Conservation (phyloP, 2,797 vertebrate species). For the Oceanodroma leucorhoa region DNA sequence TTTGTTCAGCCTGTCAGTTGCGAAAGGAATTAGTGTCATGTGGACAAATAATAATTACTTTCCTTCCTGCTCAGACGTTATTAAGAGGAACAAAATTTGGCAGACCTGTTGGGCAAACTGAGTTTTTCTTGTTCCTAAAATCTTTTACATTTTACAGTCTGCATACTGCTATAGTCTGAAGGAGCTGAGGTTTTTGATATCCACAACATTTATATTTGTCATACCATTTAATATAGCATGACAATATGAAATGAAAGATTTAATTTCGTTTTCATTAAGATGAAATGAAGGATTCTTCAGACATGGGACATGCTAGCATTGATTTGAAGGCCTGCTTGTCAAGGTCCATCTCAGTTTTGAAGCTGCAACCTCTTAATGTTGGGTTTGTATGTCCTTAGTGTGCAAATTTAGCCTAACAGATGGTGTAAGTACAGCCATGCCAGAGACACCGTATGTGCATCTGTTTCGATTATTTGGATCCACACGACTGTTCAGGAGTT, state of each 20-base stretch:
- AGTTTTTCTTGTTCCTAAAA: neutral
- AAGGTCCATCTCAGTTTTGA: neutral
- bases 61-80: neutral
- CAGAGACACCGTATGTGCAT: neutral
- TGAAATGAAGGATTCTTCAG: neutral
- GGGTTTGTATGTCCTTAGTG: slow-evolving; percentile 2
- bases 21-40: slow-evolving; percentile 25
- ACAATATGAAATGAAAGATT: neutral
- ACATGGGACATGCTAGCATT: neutral
- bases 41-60: slow-evolving; percentile 46
- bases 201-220: neutral
- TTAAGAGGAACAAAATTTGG: slow-evolving; percentile 25
- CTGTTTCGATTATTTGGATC: slow-evolving; percentile 47
- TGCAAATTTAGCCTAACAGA: slow-evolving; percentile 4
- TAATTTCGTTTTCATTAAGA: neutral
- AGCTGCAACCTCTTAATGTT: neutral
- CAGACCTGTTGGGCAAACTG: neutral
- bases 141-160: neutral
- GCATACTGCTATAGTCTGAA: neutral
- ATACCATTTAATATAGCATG: neutral
- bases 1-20: slow-evolving; percentile 31
- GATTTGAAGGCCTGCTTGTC: neutral
- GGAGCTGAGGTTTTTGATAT: neutral
- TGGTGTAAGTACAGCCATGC: neutral
- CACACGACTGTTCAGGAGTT: slow-evolving; percentile 14